Evolutionary conservation across 53 echinoderm and acorn worm genomes (phyloP).

Genomic region (Arbacia lixula): DNA sequence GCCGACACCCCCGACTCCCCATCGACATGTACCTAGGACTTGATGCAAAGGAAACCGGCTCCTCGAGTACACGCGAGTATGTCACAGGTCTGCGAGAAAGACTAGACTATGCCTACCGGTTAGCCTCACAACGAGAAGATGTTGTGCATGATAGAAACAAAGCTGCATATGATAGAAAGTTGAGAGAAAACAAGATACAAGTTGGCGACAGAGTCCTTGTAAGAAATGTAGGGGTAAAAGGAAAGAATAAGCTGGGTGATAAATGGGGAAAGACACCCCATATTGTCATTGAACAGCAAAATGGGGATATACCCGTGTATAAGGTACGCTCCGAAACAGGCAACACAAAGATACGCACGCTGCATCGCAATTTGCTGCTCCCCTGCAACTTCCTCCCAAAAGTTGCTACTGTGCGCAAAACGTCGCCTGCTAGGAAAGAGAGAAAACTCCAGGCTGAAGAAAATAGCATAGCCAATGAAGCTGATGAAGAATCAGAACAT

Average conservation of each 20-base stretch:
- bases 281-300: slow-evolving; percentile 11
- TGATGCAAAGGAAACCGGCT: neutral
- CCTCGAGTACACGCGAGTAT: neutral
- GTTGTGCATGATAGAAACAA: neutral
- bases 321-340: slow-evolving; percentile 22
- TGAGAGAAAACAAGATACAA: slow-evolving; percentile 5
- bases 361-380: slow-evolving; percentile 55
- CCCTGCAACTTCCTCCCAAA: slow-evolving; percentile 29
- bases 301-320: slow-evolving; percentile 46
- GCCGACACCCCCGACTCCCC: slow-evolving; percentile 60
- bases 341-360: neutral
- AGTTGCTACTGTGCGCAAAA: neutral
- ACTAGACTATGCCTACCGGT: slow-evolving; percentile 32
- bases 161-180: neutral
- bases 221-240: slow-evolving; percentile 9
- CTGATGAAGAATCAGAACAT: neutral
- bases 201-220: slow-evolving; percentile 53
- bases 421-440: neutral
- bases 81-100: slow-evolving; percentile 19
- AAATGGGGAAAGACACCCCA: slow-evolving; percentile 37
- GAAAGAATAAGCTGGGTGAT: slow-evolving; percentile 48
- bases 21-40: slow-evolving; percentile 46
- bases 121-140: slow-evolving; percentile 22
- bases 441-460: neutral
- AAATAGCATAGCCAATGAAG: neutral